Evolutionary conservation across 2,888 invertebrate genomes (phyloP).

Genomic region (Phymatocera aterrima): DNA sequence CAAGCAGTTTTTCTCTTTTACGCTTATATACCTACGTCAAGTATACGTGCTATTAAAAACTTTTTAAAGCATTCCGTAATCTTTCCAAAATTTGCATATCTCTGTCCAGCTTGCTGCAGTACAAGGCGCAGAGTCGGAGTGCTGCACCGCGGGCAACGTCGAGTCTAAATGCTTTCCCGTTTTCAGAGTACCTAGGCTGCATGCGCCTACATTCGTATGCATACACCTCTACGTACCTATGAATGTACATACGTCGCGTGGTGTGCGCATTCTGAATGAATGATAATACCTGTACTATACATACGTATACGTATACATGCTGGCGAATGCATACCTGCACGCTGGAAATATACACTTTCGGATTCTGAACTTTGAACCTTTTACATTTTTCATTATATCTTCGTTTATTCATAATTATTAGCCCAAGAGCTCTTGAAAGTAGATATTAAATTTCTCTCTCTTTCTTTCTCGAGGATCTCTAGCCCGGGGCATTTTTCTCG

Average conservation of each 20-base stretch:
- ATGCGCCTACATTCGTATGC: no score
- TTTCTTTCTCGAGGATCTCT: background rate
- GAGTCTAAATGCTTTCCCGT: slow-evolving; percentile 52
- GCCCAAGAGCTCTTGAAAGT: slow-evolving; percentile 17
- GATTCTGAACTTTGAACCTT: slow-evolving; percentile 3
- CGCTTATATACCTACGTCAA: background rate
- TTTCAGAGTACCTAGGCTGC: no score
- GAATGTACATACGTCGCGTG: no score
- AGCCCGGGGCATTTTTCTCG: slow-evolving; percentile 42
- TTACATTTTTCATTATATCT: slow-evolving; percentile 7
- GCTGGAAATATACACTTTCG: background rate
- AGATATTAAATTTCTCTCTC: slow-evolving; percentile 35
- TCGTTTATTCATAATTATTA: slow-evolving; percentile 13
- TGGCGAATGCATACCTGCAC: no score
- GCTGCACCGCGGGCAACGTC: background rate
- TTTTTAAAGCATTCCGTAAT: slow-evolving; percentile 47
- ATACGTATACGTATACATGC: no score
- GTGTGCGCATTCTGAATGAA: no score
- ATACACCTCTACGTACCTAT: no score
- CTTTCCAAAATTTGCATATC: slow-evolving; percentile 50
- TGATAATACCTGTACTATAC: no score
- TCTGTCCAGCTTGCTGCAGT: background rate
- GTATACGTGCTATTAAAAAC: slow-evolving; percentile 45
- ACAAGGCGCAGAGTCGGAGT: background rate
- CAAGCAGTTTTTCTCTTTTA: background rate